Evolutionary conservation across 2,797 vertebrate genomes (phyloP).

Genomic region (Thunnus albacares): DNA sequence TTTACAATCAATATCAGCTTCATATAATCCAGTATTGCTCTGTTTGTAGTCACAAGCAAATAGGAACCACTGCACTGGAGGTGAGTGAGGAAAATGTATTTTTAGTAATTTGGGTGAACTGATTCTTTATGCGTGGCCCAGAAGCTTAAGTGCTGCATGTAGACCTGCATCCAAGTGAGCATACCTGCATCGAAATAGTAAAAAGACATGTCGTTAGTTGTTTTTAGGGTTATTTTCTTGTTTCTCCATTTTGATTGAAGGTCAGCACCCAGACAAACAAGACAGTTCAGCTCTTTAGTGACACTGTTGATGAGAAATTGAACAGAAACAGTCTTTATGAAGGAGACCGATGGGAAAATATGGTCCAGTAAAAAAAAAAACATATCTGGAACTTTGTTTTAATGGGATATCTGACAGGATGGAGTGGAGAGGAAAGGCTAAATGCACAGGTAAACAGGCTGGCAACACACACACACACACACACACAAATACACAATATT

Average conservation of each 20-base stretch:
- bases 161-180: background rate
- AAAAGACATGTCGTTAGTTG: background rate
- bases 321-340: slow-evolving; percentile 2
- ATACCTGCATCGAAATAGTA: background rate
- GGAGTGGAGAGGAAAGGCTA: slow-evolving; percentile 46
- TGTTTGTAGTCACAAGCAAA: background rate
- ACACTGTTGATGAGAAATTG: slow-evolving; percentile 34
- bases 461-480: background rate
- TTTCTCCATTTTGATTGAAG: background rate
- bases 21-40: background rate
- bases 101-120: background rate
- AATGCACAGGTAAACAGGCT: slow-evolving; percentile 43
- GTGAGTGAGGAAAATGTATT: background rate
- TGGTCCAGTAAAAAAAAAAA: background rate
- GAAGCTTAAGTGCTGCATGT: background rate
- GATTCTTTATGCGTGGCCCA: background rate
- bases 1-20: background rate
- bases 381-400: slow-evolving; percentile 6
- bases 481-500: slow-evolving; percentile 41
- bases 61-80: background rate
- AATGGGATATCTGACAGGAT: slow-evolving; percentile 21
- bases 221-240: background rate
- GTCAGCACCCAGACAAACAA: background rate
- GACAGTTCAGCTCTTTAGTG: background rate
- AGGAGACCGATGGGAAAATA: slow-evolving; percentile 1